Percentiles rank a stretch among this genome's conserved stretches.
phyloP scores from a whole-genome alignment of 2,888 invertebrate genomes.

The Muscina levida region DNA sequence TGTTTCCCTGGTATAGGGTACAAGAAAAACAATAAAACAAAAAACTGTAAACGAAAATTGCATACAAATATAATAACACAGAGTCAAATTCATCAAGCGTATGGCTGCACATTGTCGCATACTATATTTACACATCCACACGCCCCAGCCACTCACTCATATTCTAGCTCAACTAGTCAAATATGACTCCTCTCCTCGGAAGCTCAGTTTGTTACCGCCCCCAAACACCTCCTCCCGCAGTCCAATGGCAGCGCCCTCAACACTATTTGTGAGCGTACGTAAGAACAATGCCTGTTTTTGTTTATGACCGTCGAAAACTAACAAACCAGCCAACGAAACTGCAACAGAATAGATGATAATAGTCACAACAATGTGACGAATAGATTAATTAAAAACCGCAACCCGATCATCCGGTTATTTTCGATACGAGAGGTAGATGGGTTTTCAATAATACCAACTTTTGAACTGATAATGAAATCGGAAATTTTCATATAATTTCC shows the following conservation, averaged over 20 bases:
- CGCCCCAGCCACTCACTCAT: background rate
- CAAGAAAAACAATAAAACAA: conserved; percentile 27
- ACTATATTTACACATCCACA: background rate
- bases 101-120: conserved; percentile 61
- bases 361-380: conserved; percentile 57
- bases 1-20: too few relatives aligned
- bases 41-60: conserved; percentile 40
- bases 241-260: background rate
- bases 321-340: conserved; percentile 38
- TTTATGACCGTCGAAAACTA: conserved; percentile 58
- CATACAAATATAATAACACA: conserved; percentile 49
- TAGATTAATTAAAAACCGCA: background rate
- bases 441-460: too few relatives aligned
- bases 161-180: conserved; percentile 28
- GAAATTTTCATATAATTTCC: too few relatives aligned
- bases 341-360: conserved; percentile 14
- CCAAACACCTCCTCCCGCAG: background rate
- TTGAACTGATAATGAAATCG: too few relatives aligned
- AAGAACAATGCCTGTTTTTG: conserved; percentile 63
- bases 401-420: too few relatives aligned
- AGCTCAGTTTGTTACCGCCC: conserved; percentile 1
- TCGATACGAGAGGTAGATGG: too few relatives aligned
- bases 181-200: conserved; percentile 11
- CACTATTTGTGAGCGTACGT: background rate
- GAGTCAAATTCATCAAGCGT: conserved; percentile 65